These are phyloP conservation scores for Linepithema humile DNA, from an alignment of 1,140 invertebrate genomes.

Conservation along the genomic window DNA sequence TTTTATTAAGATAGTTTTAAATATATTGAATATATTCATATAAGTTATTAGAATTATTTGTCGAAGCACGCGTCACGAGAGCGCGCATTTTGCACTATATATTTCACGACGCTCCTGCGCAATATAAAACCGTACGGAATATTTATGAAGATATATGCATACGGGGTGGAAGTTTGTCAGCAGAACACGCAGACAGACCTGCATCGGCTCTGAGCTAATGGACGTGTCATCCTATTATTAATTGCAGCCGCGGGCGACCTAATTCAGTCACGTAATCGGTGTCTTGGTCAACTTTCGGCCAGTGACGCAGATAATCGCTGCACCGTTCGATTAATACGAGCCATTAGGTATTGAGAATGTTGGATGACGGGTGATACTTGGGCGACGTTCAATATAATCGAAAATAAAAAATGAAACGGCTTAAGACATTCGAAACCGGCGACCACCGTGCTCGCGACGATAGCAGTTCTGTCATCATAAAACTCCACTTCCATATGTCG, in stretches of 20 bases:
- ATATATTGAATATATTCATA: neutral
- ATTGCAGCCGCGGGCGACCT: constrained; percentile 64
- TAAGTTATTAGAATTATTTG: neutral
- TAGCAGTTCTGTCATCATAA: constrained; percentile 57
- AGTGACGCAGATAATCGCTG: constrained; percentile 63
- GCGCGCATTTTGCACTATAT: neutral
- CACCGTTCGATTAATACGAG: constrained; percentile 65
- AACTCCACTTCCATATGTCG: constrained; percentile 24
- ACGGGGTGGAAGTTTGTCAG: constrained; percentile 24
- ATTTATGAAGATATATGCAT: constrained; percentile 33
- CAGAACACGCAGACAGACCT: neutral
- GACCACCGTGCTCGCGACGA: constrained; percentile 63
- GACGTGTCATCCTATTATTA: constrained; percentile 70
- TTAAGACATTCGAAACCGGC: constrained; percentile 31
- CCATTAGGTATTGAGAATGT: constrained; percentile 67
- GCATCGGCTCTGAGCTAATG: constrained; percentile 57
- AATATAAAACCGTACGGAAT: constrained; percentile 24
- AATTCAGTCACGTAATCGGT: constrained; percentile 67
- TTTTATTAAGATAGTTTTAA: neutral
- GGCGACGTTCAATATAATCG: constrained; percentile 59
- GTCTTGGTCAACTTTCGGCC: constrained; percentile 63
- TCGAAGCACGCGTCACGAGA: neutral
- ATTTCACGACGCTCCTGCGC: neutral
- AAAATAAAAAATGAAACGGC: constrained; percentile 22
- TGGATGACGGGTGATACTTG: constrained; percentile 59